These are phyloP conservation scores for Pongo abelii DNA, from an alignment of 2,113 vertebrate species.

Conservation along the genomic window DNA sequence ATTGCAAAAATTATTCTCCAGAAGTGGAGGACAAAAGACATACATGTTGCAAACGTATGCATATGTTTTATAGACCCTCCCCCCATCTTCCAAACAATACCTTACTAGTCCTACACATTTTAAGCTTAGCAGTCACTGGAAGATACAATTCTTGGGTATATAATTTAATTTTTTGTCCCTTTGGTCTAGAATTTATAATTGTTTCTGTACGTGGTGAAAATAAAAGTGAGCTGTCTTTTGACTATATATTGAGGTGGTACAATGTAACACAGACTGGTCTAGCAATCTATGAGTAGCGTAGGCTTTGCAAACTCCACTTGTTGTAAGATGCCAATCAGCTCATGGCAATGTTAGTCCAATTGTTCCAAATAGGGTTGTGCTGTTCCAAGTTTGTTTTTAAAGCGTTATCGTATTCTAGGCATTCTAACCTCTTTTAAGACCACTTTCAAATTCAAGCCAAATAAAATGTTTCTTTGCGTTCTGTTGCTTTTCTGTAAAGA, in stretches of 20 bases:
- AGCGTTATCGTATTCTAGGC: not conserved
- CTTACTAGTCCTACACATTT: not conserved
- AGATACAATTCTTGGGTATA: not conserved
- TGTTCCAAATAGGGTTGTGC: not conserved
- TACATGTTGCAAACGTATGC: not conserved
- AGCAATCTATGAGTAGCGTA: not conserved
- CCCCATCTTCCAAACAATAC: not conserved
- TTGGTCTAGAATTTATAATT: conserved; percentile 9
- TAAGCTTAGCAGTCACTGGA: not conserved
- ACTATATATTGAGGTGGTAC: not conserved
- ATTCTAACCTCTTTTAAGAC: not conserved
- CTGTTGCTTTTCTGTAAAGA: conserved; percentile 1
- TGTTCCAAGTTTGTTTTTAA: not conserved
- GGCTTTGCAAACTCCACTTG: not conserved
- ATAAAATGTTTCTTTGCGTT: not conserved
- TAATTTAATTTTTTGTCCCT: not conserved
- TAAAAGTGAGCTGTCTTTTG: not conserved
- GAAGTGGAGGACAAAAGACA: not conserved
- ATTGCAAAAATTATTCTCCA: not conserved
- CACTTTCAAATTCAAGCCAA: conserved; percentile 13
- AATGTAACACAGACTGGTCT: not conserved
- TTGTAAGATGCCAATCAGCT: not conserved
- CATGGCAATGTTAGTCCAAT: not conserved
- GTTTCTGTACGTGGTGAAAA: not conserved
- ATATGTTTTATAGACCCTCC: not conserved